These are phyloP conservation scores for Syrrhaptes paradoxus DNA, from an alignment of 2,113 vertebrate species.

Conservation along the genomic window DNA sequence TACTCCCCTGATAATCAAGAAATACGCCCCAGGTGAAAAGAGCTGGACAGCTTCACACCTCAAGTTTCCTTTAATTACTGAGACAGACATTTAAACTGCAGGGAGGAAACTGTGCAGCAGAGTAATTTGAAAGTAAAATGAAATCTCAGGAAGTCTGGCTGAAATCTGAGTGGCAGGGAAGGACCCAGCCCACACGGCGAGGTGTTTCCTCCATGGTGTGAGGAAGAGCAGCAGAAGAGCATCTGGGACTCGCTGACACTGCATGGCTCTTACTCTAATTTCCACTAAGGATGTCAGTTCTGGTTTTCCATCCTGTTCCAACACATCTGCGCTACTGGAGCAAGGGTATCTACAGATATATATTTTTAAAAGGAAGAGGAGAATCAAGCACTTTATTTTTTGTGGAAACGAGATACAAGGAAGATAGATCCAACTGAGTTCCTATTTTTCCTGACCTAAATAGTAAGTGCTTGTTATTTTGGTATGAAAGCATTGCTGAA, in stretches of 20 bases:
- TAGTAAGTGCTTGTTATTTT: slow-evolving; percentile 59
- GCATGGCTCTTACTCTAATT: not conserved
- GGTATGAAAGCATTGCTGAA: slow-evolving; percentile 23
- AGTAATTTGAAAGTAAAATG: not conserved
- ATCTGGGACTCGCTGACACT: not conserved
- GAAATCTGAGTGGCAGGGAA: not conserved
- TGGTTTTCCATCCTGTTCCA: not conserved
- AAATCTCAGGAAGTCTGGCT: slow-evolving; percentile 12
- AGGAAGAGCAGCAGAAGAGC: not conserved
- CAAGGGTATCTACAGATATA: not conserved
- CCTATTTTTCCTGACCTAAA: slow-evolving; percentile 15
- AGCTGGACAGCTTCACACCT: not conserved
- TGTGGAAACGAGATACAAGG: not conserved
- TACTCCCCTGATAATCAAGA: not conserved
- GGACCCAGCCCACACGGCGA: not conserved
- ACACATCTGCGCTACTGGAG: not conserved
- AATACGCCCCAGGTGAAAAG: not conserved
- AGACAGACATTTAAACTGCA: not conserved
- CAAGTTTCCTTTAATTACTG: not conserved
- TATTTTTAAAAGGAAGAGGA: slow-evolving; percentile 55
- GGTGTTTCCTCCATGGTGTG: accelerated
- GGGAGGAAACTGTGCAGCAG: not conserved
- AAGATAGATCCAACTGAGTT: not conserved
- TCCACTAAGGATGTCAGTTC: not conserved
- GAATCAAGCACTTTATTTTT: slow-evolving; percentile 49